These are phyloP conservation scores for Zosterops lateralis DNA, from an alignment of 2,113 vertebrate species.

Conservation along the genomic window DNA sequence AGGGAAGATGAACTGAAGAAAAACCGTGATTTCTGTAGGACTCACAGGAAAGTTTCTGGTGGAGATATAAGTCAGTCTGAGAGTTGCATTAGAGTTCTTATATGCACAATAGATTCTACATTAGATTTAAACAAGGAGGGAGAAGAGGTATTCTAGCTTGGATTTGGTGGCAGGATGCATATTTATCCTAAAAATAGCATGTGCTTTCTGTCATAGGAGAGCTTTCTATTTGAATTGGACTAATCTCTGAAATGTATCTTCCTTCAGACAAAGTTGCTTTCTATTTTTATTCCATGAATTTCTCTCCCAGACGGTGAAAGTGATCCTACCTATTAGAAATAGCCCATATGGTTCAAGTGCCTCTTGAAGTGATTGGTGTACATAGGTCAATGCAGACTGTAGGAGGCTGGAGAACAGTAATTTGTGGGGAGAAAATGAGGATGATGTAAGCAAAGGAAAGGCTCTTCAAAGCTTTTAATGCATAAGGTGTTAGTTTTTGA, in stretches of 20 bases:
- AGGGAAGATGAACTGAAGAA: background rate
- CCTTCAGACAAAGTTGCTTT: background rate
- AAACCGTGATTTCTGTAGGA: rapidly evolving
- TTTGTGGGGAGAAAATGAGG: background rate
- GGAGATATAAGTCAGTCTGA: background rate
- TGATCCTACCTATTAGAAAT: background rate
- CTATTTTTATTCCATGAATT: background rate
- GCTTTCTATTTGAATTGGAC: background rate
- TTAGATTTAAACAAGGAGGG: background rate
- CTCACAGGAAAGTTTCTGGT: background rate
- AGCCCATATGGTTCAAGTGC: background rate
- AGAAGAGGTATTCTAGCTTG: background rate
- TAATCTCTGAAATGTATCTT: background rate
- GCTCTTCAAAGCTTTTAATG: background rate
- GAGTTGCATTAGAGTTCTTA: background rate
- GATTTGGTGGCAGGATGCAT: background rate
- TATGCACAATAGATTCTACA: background rate
- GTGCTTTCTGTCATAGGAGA: background rate
- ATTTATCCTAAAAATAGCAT: background rate
- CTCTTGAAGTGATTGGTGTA: background rate
- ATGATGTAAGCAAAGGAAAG: background rate
- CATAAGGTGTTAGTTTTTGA: background rate
- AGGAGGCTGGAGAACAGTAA: background rate
- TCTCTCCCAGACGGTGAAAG: background rate
- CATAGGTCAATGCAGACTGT: background rate